These are phyloP conservation scores for Limnothrissa miodon DNA, from an alignment of 2,113 vertebrate genomes.

Conservation along the genomic window DNA sequence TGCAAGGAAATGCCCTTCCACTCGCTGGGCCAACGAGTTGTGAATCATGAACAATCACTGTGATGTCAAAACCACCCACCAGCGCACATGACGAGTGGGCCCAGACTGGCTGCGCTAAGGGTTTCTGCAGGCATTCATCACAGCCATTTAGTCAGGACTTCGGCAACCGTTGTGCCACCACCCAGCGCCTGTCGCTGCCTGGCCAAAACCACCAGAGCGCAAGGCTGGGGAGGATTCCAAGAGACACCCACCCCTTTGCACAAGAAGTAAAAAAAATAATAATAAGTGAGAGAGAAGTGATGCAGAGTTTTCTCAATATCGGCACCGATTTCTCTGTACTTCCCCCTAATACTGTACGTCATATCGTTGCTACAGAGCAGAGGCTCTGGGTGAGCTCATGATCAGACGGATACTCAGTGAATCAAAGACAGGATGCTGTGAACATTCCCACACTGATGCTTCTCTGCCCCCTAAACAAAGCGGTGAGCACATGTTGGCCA, in stretches of 20 bases:
- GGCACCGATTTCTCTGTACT: neutral
- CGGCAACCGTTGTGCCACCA: constrained; percentile 20
- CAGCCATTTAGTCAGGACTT: constrained; percentile 3
- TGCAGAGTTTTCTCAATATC: constrained; percentile 3
- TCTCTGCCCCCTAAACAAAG: neutral
- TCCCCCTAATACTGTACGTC: neutral
- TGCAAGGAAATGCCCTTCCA: neutral
- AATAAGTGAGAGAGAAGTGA: constrained; percentile 31
- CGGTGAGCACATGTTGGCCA: neutral
- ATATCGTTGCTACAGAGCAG: too few species aligned
- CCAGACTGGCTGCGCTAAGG: constrained; percentile 27
- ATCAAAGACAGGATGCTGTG: neutral
- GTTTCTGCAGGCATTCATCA: constrained; percentile 29
- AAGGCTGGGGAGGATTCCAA: constrained; percentile 35
- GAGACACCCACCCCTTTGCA: constrained; percentile 25
- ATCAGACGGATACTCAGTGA: neutral
- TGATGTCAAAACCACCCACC: constrained; percentile 14
- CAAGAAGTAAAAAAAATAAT: too few species aligned
- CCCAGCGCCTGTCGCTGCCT: constrained; percentile 21
- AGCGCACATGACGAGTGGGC: constrained; percentile 22
- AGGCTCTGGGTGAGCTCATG: neutral
- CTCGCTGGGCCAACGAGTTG: neutral
- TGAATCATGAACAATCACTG: constrained; percentile 26
- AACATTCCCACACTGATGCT: neutral
- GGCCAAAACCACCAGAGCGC: constrained; percentile 29